These are phyloP conservation scores for Morus bassanus DNA, from an alignment of 2,797 vertebrate genomes.

Conservation along the genomic window DNA sequence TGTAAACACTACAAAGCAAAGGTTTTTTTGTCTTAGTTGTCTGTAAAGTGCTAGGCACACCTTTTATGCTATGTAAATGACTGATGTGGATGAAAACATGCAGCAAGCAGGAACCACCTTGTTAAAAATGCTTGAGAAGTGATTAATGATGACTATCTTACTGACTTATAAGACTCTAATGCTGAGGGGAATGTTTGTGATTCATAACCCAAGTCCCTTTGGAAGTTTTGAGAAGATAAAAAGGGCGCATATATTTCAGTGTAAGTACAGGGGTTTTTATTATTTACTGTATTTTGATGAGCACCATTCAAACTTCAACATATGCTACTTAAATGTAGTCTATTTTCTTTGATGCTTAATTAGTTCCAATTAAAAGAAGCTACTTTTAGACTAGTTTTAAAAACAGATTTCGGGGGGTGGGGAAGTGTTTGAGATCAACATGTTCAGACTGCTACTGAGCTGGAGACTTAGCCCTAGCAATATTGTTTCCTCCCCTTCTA, in stretches of 20 bases:
- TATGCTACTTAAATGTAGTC: neutral
- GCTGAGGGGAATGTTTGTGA: constrained; percentile 27
- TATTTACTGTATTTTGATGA: neutral
- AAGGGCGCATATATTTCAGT: neutral
- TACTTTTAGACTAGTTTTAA: neutral
- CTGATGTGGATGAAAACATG: constrained; percentile 39
- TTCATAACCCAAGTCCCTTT: constrained; percentile 30
- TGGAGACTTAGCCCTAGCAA: neutral
- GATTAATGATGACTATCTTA: constrained; percentile 45
- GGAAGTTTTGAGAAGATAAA: neutral
- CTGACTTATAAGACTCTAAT: constrained; percentile 40
- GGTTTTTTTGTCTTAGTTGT: neutral
- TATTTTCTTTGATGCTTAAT: neutral
- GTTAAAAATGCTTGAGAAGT: constrained; percentile 26
- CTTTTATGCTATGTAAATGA: neutral
- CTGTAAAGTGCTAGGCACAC: neutral
- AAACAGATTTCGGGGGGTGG: neutral
- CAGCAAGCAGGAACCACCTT: constrained; percentile 40
- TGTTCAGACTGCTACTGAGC: neutral
- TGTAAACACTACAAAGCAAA: neutral
- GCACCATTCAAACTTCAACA: neutral
- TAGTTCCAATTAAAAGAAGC: neutral
- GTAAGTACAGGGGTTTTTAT: neutral
- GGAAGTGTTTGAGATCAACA: neutral
- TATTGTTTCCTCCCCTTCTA: neutral